These are phyloP conservation scores for Brachionus manjavacas DNA, from an alignment of 1,140 invertebrate genomes.

Conservation along the genomic window DNA sequence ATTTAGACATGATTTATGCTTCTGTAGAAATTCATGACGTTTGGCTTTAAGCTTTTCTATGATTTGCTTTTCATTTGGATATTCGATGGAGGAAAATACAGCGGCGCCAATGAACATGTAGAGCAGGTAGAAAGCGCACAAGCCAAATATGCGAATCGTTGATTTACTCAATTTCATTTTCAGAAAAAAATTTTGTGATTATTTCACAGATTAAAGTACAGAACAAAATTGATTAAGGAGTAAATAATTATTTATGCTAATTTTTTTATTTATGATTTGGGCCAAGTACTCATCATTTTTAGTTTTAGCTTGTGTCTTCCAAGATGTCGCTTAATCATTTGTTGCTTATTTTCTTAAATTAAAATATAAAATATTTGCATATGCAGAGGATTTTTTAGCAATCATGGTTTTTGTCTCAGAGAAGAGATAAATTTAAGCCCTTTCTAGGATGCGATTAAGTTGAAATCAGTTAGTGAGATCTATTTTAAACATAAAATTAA, in stretches of 20 bases:
- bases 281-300: neutral
- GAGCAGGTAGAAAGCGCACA: neutral
- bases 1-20: constrained; percentile 62
- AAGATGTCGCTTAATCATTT: too few species aligned
- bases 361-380: neutral
- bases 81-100: constrained; percentile 28
- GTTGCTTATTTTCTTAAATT: too few species aligned
- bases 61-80: constrained; percentile 51
- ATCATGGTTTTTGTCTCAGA: too few species aligned
- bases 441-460: too few species aligned
- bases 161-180: constrained; percentile 38
- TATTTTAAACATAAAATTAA: too few species aligned
- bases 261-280: neutral
- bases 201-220: neutral
- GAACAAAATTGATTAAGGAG: neutral
- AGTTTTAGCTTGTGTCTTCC: neutral
- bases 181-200: neutral
- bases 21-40: constrained; percentile 62
- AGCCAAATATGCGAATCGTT: neutral
- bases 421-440: too few species aligned
- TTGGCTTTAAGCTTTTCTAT: constrained; percentile 60
- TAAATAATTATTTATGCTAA: constrained; percentile 9
- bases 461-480: too few species aligned
- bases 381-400: neutral
- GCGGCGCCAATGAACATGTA: constrained; percentile 42